Percentiles rank a stretch among this genome's conserved stretches.
These are phyloP conservation scores for Rallus crepitans DNA, from an alignment of 2,797 vertebrate species.

Conservation along the genomic window DNA sequence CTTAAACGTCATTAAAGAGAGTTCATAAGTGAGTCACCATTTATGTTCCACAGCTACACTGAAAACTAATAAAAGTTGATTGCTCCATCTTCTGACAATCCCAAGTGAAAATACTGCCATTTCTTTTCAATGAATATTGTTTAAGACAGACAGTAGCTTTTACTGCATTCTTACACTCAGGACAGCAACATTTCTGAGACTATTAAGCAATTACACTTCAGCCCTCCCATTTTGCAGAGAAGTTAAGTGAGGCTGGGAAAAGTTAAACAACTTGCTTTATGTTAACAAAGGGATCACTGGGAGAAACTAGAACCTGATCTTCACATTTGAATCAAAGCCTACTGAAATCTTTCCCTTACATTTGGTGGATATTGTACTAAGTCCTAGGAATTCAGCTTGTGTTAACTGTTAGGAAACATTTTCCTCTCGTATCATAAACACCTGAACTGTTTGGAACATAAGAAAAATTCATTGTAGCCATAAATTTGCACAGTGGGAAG, in stretches of 20 bases:
- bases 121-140: neutral
- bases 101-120: neutral
- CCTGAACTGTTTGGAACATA: neutral
- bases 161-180: neutral
- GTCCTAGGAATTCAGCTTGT: neutral
- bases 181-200: neutral
- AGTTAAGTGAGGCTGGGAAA: neutral
- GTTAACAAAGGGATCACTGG: neutral
- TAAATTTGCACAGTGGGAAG: neutral
- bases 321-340: neutral
- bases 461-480: neutral
- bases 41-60: neutral
- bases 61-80: neutral
- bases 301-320: neutral
- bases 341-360: neutral
- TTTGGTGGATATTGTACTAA: neutral
- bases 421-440: neutral
- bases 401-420: neutral
- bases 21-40: neutral
- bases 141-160: neutral
- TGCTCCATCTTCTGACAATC: neutral
- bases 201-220: neutral
- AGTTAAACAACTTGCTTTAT: neutral
- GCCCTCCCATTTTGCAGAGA: neutral
- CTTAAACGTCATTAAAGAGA: neutral